These are phyloP conservation scores for Syritta pipiens DNA, from an alignment of 2,888 invertebrate species.

Conservation along the genomic window DNA sequence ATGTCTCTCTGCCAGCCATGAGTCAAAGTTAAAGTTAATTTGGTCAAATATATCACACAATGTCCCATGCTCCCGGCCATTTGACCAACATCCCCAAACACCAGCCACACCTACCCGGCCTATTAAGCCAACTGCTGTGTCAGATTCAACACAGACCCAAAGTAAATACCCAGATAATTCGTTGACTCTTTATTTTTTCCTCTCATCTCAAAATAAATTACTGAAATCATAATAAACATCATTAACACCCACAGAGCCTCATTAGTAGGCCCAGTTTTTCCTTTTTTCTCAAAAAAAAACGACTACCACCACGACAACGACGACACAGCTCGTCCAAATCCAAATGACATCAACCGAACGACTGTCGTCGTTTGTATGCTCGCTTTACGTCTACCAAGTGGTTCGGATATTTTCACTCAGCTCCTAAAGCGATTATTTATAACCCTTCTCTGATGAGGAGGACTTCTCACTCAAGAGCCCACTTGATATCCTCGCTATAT, in stretches of 20 bases:
- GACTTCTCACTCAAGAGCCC: conserved; percentile 12
- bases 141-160: not conserved
- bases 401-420: conserved; percentile 22
- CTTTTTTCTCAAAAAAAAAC: too few relatives aligned
- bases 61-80: too few relatives aligned
- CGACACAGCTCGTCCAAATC: not conserved
- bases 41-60: too few relatives aligned
- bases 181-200: not conserved
- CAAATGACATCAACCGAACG: conserved; percentile 17
- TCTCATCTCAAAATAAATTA: not conserved
- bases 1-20: too few relatives aligned
- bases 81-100: too few relatives aligned
- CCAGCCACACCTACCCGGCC: not conserved
- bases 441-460: conserved; percentile 40
- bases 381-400: not conserved
- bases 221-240: conserved; percentile 31
- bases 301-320: too few relatives aligned
- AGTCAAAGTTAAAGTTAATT: too few relatives aligned
- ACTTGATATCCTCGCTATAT: conserved; percentile 7
- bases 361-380: not conserved
- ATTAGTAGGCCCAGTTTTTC: not conserved
- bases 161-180: conserved; percentile 14
- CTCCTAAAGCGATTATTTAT: conserved; percentile 33
- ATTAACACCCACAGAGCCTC: conserved; percentile 20
- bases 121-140: conserved; percentile 9